Evolutionary conservation across 2,113 vertebrate genomes (phyloP).

Genomic region (Ancistrus triradiatus): DNA sequence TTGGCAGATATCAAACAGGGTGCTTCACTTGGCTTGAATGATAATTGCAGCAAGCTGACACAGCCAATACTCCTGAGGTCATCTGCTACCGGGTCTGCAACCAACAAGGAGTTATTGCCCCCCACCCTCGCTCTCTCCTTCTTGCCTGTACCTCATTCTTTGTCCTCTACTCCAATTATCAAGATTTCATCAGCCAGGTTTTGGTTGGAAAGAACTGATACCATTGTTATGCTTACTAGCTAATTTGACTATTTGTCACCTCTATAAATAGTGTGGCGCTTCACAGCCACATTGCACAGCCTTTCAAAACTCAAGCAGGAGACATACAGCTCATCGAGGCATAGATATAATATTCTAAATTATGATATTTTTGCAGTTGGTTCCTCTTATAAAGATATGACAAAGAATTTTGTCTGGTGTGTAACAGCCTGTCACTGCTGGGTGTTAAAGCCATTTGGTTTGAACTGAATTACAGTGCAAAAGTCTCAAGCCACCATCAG

Average conservation of each 20-base stretch:
- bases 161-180: constrained; percentile 18
- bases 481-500: no score
- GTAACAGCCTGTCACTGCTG: no score
- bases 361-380: no score
- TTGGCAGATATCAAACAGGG: constrained; percentile 64
- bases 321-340: no score
- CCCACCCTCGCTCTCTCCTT: constrained; percentile 6
- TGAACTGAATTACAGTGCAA: no score
- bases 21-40: constrained; percentile 55
- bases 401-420: no score
- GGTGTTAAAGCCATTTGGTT: no score
- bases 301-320: background rate
- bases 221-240: background rate
- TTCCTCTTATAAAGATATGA: no score
- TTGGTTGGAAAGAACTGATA: background rate
- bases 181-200: constrained; percentile 16
- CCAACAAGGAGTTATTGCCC: constrained; percentile 40
- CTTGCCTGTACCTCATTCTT: constrained; percentile 23
- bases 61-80: constrained; percentile 58
- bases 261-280: background rate
- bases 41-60: constrained; percentile 58
- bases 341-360: no score
- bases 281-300: background rate
- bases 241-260: constrained; percentile 22
- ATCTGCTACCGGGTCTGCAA: constrained; percentile 46